Conservation (phyloP, 2,888 invertebrate species). For the Dyspetes luteomarginatus region DNA sequence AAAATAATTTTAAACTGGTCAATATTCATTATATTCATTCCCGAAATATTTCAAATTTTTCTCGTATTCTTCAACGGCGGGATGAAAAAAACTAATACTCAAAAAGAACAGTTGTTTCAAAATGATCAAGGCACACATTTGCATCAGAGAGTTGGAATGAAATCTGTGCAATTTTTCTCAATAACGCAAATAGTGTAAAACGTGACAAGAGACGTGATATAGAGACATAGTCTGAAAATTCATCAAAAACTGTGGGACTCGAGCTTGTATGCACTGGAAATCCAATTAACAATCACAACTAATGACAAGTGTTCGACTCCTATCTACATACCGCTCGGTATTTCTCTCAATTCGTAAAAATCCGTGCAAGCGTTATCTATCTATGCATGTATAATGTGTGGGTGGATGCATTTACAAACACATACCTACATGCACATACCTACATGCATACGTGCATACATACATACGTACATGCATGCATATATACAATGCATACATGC, state of each 20-base stretch:
- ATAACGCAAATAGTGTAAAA: constrained; percentile 28
- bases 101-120: constrained; percentile 12
- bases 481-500: neutral
- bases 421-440: constrained; percentile 2
- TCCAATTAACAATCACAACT: constrained; percentile 51
- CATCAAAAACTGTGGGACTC: constrained; percentile 40
- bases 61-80: too few species aligned
- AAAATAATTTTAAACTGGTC: too few species aligned
- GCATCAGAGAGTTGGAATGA: constrained; percentile 13
- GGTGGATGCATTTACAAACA: too few species aligned
- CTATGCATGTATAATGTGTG: neutral
- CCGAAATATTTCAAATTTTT: too few species aligned
- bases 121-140: constrained; percentile 20
- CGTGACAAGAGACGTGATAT: neutral
- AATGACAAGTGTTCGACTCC: neutral
- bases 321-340: constrained; percentile 18
- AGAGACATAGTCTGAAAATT: too few species aligned
- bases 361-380: neutral
- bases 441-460: constrained; percentile 1
- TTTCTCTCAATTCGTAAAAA: constrained; percentile 35
- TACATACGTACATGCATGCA: neutral
- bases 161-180: constrained; percentile 37
- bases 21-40: too few species aligned
- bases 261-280: constrained; percentile 16
- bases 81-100: neutral